Conservation (phyloP, 1,140 invertebrate species). For the Drosophila kohkoa region DNA sequence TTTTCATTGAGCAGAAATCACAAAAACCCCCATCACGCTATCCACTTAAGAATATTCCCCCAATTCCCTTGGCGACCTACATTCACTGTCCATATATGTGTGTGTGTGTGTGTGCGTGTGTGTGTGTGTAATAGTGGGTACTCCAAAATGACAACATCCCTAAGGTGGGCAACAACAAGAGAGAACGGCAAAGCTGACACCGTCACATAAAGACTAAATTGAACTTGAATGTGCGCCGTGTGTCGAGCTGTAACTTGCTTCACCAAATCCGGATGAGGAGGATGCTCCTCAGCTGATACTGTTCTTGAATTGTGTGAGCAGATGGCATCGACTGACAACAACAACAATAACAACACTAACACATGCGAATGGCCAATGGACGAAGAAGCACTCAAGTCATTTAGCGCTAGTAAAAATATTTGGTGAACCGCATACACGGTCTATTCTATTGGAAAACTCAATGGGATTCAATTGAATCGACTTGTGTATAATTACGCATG, state of each 20-base stretch:
- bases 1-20: slow-evolving; percentile 73
- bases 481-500: slow-evolving; percentile 66
- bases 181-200: slow-evolving; percentile 52
- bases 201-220: slow-evolving; percentile 79
- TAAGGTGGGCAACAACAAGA: slow-evolving; percentile 45
- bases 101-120: slow-evolving; percentile 23
- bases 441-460: slow-evolving; percentile 71
- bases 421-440: slow-evolving; percentile 27
- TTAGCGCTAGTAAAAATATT: slow-evolving; percentile 62
- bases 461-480: slow-evolving; percentile 64
- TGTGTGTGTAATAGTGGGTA: slow-evolving; percentile 47
- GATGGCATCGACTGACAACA: slow-evolving; percentile 31
- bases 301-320: slow-evolving; percentile 1
- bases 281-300: no score
- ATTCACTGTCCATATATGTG: neutral
- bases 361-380: slow-evolving; percentile 51
- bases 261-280: no score
- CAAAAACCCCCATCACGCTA: slow-evolving; percentile 50
- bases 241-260: slow-evolving; percentile 22
- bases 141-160: slow-evolving; percentile 70
- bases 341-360: neutral
- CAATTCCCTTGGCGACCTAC: slow-evolving; percentile 19
- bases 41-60: slow-evolving; percentile 36
- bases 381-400: slow-evolving; percentile 73
- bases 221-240: slow-evolving; percentile 65